Percentiles rank a stretch among this genome's conserved stretches.
phyloP scores from a whole-genome alignment of 2,888 invertebrate genomes.

The Tiliacea citrago region DNA sequence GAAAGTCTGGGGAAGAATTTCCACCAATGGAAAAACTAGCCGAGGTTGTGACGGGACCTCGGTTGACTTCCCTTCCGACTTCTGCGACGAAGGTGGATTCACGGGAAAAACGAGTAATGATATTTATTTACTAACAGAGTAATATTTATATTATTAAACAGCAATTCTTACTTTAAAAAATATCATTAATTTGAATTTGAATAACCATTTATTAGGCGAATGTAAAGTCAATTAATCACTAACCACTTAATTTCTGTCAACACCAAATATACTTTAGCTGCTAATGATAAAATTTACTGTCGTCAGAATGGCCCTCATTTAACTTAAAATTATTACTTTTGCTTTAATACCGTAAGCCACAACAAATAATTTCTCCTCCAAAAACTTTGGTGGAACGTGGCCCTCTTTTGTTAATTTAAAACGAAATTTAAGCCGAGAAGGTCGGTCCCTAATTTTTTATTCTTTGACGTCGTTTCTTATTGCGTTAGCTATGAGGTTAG shows the following conservation, averaged over 20 bases:
- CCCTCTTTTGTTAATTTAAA: constrained; percentile 69
- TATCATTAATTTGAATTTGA: constrained; percentile 60
- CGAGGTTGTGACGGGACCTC: not conserved
- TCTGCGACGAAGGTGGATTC: too few relatives aligned
- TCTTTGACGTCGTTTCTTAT: constrained; percentile 50
- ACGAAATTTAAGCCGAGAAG: constrained; percentile 51
- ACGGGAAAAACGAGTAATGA: too few relatives aligned
- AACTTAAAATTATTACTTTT: constrained; percentile 70
- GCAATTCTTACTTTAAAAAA: not conserved
- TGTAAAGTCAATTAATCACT: constrained; percentile 24
- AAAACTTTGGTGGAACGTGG: constrained; percentile 59
- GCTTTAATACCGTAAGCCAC: constrained; percentile 67
- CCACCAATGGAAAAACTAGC: not conserved
- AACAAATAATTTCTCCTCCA: constrained; percentile 66
- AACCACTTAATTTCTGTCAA: constrained; percentile 40
- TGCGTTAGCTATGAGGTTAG: constrained; percentile 28
- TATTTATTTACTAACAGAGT: not conserved
- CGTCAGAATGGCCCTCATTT: constrained; percentile 59
- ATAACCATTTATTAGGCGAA: constrained; percentile 33
- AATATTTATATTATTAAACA: not conserved
- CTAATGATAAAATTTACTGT: constrained; percentile 64
- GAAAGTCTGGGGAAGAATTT: not conserved
- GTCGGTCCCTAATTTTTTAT: constrained; percentile 47
- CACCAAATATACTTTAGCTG: constrained; percentile 54
- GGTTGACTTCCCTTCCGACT: not conserved